phyloP scores from a whole-genome alignment of 2,113 vertebrate species.

The Cairina moschata region DNA sequence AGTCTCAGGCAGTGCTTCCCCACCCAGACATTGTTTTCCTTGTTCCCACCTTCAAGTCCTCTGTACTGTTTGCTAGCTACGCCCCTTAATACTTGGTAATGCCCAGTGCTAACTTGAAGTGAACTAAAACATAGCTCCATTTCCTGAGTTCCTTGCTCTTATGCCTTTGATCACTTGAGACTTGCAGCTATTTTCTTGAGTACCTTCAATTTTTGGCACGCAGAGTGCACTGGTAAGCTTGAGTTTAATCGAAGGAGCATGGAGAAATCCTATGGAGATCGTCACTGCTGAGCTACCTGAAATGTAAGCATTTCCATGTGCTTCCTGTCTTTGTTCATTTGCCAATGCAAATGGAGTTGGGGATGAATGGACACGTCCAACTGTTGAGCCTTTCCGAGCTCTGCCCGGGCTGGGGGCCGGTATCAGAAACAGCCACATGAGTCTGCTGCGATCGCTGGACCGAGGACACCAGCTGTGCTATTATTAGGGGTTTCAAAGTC shows the following conservation, averaged over 20 bases:
- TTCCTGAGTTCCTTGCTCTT: not conserved
- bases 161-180: not conserved
- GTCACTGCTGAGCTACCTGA: not conserved
- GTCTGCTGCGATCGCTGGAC: constrained; percentile 66
- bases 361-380: not conserved
- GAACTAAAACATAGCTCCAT: not conserved
- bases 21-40: not conserved
- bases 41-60: not conserved
- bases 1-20: not conserved
- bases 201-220: not conserved
- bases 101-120: not conserved
- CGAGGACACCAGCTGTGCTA: constrained; percentile 78
- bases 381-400: not conserved
- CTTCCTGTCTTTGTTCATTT: not conserved
- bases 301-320: not conserved
- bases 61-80: not conserved
- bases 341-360: not conserved
- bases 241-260: not conserved
- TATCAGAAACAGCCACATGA: constrained; percentile 34
- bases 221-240: not conserved
- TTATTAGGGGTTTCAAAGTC: constrained; percentile 75
- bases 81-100: not conserved
- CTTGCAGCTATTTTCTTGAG: not conserved
- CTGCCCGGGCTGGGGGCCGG: not conserved
- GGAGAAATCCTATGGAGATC: not conserved